Base-by-base conservation (phyloP, 2,888 invertebrate genomes). In the Drosophila rubida region DNA sequence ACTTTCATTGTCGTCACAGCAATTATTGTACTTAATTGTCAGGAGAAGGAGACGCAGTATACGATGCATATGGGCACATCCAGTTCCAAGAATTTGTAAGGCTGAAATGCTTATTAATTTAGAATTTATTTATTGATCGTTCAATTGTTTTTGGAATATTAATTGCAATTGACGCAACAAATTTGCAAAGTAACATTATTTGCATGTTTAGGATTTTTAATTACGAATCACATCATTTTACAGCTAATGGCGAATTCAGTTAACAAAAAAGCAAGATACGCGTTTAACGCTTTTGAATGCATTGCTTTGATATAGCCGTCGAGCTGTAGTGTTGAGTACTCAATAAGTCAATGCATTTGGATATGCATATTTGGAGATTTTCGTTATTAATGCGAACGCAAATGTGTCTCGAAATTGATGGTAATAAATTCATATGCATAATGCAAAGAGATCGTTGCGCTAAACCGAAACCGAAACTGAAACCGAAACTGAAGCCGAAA, bases 391-490 rank as follows among this genome's bases (percentile, higher is more conserved):
- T 73, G 81, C 54, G 62, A 65, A 64, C 62, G 61, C 54, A 81
- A 78, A 81, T 87, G 75, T 67, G 65, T 62, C 59, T 55, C 44
- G 53, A 69, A 86, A 87, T 83, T 74, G 72, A 73, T 80, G 69
- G 51, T 80, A 78, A 87, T 87, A 87, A 88, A 84, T 84, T 87
- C 68, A 80, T 67, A 77, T 80, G 84, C 87, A 88, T 80, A 83
- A 88, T 88, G 83, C 87, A 83, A 86, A 63, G 80, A 88, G 72
- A 86, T 88, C 71, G 66, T 44, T 41, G 46, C 27, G 65, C 44
- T 46, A 57, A 30, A 30, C 22, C 22, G 19, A 19, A 19, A 19
- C 19, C 19, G 19, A 19, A 19, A 19, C 19, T 32, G 27, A 30
- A 25, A 44, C 23, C 9, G 44, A 44, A 44, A 44, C 23, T 9